phyloP scores from a whole-genome alignment of 2,113 vertebrate genomes.

The Equus przewalskii region DNA sequence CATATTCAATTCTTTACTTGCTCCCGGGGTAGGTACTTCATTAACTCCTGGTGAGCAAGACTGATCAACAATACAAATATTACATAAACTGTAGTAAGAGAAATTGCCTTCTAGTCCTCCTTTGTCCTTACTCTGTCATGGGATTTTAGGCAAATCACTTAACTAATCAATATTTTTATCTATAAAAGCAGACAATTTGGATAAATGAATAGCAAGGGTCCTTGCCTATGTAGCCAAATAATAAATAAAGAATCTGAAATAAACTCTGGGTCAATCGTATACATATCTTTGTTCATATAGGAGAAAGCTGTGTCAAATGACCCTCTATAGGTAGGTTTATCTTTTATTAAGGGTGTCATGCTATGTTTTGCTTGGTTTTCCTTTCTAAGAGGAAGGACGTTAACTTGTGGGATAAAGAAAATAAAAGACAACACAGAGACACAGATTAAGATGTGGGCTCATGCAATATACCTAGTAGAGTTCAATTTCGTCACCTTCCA shows the following conservation, averaged over 20 bases:
- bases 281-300: background rate
- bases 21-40: background rate
- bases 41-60: background rate
- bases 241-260: background rate
- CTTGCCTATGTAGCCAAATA: background rate
- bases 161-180: background rate
- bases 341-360: background rate
- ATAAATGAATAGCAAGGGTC: background rate
- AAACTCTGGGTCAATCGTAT: background rate
- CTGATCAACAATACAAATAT: background rate
- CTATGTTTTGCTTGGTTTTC: background rate
- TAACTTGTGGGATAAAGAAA: background rate
- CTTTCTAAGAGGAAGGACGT: background rate
- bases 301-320: background rate
- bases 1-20: background rate
- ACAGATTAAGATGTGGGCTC: background rate
- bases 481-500: background rate
- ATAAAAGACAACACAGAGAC: background rate
- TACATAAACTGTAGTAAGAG: background rate
- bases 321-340: background rate
- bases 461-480: background rate
- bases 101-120: background rate
- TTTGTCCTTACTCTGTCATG: background rate
- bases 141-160: slow-evolving; percentile 7
- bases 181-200: background rate